phyloP scores from a whole-genome alignment of 2,888 invertebrate species.

The Heliconius charithonia region DNA sequence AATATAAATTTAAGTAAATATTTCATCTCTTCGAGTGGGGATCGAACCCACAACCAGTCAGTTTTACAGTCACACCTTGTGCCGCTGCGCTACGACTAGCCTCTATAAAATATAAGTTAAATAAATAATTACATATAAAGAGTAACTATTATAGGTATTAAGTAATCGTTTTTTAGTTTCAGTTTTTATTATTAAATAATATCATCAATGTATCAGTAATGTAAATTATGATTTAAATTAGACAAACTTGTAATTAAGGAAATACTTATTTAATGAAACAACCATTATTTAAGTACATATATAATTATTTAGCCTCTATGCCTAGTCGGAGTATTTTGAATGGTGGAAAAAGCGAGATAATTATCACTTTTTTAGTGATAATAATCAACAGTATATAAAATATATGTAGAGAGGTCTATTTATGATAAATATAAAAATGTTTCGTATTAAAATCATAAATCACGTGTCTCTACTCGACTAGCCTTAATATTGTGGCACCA shows the following conservation, averaged over 20 bases:
- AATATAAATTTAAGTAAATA: no score
- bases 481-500: not conserved
- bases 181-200: not conserved
- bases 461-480: not conserved
- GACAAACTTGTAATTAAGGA: not conserved
- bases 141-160: not conserved
- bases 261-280: not conserved
- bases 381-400: no score
- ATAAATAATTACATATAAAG: not conserved
- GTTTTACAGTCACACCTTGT: no score
- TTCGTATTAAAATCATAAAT: not conserved
- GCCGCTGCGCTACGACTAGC: no score
- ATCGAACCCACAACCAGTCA: no score
- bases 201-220: not conserved
- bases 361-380: no score
- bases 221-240: not conserved
- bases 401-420: no score
- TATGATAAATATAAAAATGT: not conserved
- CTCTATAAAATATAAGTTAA: no score
- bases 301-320: not conserved
- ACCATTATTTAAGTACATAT: not conserved
- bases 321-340: not conserved
- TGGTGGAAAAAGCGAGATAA: no score
- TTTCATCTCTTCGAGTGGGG: no score
- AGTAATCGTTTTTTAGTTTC: not conserved